Evolutionary conservation across 2,113 vertebrate genomes (phyloP).

Genomic region (Tricholaema leucomelas): DNA sequence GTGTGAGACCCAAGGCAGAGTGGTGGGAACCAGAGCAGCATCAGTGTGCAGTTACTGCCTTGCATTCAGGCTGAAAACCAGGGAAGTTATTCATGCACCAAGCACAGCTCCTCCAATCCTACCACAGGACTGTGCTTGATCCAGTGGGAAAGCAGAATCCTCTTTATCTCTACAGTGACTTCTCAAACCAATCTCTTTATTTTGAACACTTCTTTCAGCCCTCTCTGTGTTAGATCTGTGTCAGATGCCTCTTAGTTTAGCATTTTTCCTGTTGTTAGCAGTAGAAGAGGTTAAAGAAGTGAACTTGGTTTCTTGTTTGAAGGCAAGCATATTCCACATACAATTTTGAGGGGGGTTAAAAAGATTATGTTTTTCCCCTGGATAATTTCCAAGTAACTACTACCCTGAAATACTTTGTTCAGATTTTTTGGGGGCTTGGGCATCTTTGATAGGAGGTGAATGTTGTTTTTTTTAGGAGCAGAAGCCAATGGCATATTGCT

Average conservation of each 20-base stretch:
- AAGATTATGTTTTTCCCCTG: background rate
- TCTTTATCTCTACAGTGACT: background rate
- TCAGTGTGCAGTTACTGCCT: background rate
- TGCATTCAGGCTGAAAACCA: background rate
- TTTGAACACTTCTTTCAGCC: background rate
- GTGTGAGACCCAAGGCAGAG: background rate
- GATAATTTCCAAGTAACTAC: background rate
- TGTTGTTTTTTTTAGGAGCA: background rate
- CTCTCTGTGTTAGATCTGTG: background rate
- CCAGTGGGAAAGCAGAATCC: accelerated
- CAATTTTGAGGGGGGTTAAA: background rate
- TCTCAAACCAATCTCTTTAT: background rate
- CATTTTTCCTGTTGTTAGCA: background rate
- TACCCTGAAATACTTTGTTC: background rate
- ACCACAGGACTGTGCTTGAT: background rate
- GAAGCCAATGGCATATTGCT: background rate
- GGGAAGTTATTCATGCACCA: background rate
- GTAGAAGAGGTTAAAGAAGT: background rate
- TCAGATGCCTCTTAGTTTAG: background rate
- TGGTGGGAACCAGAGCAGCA: background rate
- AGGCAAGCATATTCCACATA: background rate
- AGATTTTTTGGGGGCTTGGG: background rate
- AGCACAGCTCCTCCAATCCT: background rate
- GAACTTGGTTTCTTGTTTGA: background rate
- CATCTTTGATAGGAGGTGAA: background rate